phyloP scores from a whole-genome alignment of 2,888 invertebrate species.

The Diarsia mendica region DNA sequence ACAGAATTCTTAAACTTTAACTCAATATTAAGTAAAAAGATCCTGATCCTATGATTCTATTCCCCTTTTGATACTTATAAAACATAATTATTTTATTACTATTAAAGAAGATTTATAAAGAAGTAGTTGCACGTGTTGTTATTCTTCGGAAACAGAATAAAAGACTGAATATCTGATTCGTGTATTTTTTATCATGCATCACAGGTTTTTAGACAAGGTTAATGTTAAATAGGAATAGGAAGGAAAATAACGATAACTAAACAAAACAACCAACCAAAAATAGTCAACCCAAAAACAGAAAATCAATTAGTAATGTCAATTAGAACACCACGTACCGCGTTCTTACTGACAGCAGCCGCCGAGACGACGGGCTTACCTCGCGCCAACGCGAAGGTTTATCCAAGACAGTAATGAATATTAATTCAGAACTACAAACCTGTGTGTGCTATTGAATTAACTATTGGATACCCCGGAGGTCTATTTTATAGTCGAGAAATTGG shows the following conservation, averaged over 20 bases:
- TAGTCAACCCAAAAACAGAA: neutral
- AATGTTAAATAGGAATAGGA: neutral
- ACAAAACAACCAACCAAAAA: neutral
- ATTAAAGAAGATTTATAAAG: no score
- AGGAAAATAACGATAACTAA: no score
- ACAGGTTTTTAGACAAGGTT: neutral
- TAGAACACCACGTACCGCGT: conserved; percentile 57
- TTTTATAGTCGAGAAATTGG: conserved; percentile 6
- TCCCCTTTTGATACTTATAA: no score
- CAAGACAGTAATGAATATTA: conserved; percentile 83
- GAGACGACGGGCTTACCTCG: conserved; percentile 69
- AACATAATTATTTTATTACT: no score
- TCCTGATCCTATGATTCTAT: no score
- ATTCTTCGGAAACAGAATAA: neutral
- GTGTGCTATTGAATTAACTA: conserved; percentile 75
- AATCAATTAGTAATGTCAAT: conserved; percentile 50
- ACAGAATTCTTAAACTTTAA: neutral
- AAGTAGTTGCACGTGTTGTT: no score
- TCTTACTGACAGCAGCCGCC: conserved; percentile 55
- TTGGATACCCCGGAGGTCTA: conserved; percentile 17
- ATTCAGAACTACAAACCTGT: conserved; percentile 72
- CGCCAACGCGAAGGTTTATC: conserved; percentile 72
- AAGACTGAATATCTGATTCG: neutral
- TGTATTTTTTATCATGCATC: neutral
- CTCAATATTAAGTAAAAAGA: neutral